Evolutionary conservation across 1,140 invertebrate genomes (phyloP).

Genomic region (Ylistrum balloti): DNA sequence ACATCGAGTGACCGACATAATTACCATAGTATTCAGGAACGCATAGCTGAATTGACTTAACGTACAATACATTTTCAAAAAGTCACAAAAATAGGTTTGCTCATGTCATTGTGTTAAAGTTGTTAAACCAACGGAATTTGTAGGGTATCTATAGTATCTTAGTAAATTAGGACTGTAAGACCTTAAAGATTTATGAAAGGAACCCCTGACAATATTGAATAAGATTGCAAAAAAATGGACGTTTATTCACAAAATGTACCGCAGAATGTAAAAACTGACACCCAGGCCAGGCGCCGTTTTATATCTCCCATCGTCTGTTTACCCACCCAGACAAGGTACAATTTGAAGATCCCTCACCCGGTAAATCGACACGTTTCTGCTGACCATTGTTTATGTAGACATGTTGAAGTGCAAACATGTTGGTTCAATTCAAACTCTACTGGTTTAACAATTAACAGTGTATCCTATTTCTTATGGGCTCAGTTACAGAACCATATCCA

Average conservation of each 20-base stretch:
- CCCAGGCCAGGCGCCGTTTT: neutral
- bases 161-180: neutral
- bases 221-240: neutral
- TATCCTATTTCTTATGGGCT: neutral
- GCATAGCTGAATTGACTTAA: neutral
- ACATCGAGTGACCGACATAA: neutral
- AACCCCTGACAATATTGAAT: neutral
- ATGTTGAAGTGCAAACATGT: neutral
- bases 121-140: neutral
- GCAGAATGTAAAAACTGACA: neutral
- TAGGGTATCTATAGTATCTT: neutral
- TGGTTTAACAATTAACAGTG: neutral
- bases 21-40: neutral
- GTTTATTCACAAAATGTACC: neutral
- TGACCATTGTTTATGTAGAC: neutral
- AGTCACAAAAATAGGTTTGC: neutral
- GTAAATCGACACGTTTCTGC: conserved; percentile 33
- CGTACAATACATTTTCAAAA: neutral
- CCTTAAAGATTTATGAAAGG: conserved; percentile 32
- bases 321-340: neutral
- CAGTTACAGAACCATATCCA: conserved; percentile 11
- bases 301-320: conserved; percentile 8
- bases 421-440: neutral
- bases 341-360: neutral
- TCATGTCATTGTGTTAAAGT: neutral